These are phyloP conservation scores for Bettongia penicillata DNA, from an alignment of 2,113 vertebrate species.

Conservation along the genomic window DNA sequence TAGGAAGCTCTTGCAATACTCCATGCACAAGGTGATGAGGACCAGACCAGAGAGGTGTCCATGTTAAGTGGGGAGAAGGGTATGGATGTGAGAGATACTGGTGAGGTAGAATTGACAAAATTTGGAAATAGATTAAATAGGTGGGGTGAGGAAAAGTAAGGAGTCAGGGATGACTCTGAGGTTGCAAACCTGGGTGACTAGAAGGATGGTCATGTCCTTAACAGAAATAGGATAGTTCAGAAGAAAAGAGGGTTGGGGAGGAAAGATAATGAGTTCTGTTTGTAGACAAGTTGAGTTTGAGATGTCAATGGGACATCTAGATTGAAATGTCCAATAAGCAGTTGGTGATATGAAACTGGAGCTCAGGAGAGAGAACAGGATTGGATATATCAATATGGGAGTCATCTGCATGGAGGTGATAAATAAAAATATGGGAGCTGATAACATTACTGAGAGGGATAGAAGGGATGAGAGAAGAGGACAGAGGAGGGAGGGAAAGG, in stretches of 20 bases:
- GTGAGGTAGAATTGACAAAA: neutral
- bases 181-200: neutral
- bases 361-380: neutral
- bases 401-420: neutral
- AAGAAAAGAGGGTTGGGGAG: too few relatives aligned
- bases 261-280: neutral
- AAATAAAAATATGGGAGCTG: neutral
- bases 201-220: neutral
- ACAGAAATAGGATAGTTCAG: neutral
- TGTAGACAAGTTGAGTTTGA: neutral
- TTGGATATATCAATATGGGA: neutral
- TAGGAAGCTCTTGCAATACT: neutral
- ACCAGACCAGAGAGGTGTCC: neutral
- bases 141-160: neutral
- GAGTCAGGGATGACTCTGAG: neutral
- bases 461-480: neutral
- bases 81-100: neutral
- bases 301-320: neutral
- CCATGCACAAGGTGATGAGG: neutral
- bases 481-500: neutral
- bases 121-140: neutral
- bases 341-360: neutral
- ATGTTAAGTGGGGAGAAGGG: neutral
- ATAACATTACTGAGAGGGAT: neutral
- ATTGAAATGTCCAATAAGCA: neutral